These are phyloP conservation scores for Solenodon paradoxus DNA, from an alignment of 2,113 vertebrate species.

Conservation along the genomic window DNA sequence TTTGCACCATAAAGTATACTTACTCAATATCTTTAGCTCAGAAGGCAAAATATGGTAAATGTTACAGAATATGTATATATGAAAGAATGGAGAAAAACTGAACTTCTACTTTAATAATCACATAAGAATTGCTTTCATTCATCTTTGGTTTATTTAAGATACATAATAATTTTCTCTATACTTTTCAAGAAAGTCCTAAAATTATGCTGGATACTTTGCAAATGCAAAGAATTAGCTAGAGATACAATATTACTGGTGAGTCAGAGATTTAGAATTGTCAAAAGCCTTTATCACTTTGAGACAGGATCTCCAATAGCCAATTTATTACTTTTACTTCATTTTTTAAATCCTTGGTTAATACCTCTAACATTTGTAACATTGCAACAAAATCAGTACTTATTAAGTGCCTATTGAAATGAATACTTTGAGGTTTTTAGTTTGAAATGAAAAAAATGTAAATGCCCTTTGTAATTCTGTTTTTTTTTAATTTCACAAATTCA, in stretches of 20 bases:
- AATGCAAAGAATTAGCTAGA: not conserved
- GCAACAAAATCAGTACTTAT: not conserved
- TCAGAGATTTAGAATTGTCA: not conserved
- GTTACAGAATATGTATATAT: not conserved
- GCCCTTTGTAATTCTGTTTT: not conserved
- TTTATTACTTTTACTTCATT: conserved; percentile 6
- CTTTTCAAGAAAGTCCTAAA: not conserved
- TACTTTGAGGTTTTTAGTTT: not conserved
- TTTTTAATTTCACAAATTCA: not conserved
- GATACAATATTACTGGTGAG: not conserved
- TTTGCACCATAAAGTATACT: not conserved
- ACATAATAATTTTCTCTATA: not conserved
- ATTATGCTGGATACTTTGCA: not conserved
- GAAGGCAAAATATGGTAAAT: not conserved
- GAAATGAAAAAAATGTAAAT: not conserved
- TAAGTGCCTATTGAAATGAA: not conserved
- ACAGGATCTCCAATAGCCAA: not conserved
- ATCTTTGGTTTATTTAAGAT: not conserved
- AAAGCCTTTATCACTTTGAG: not conserved
- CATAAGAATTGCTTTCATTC: not conserved
- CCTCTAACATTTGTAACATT: not conserved
- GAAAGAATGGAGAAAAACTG: not conserved
- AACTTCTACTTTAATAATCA: not conserved
- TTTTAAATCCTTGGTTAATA: not conserved
- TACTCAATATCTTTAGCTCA: not conserved